Evolutionary conservation across 2,797 vertebrate genomes (phyloP).

Genomic region (Leptatherina wallacei): DNA sequence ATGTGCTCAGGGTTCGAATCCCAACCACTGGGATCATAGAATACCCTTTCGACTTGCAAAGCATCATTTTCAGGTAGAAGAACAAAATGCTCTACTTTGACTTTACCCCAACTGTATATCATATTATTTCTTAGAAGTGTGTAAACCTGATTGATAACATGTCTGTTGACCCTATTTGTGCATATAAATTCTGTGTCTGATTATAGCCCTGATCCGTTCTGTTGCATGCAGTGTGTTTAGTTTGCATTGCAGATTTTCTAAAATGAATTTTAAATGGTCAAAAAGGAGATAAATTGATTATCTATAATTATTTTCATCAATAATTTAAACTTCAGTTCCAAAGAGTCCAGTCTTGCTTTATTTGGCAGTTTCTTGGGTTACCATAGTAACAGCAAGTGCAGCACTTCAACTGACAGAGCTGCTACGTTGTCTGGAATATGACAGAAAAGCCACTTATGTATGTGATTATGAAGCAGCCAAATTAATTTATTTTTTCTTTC

Average conservation of each 20-base stretch:
- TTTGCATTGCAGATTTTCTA: neutral
- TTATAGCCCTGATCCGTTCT: neutral
- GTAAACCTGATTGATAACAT: slow-evolving; percentile 18
- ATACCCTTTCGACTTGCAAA: slow-evolving; percentile 90
- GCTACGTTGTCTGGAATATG: neutral
- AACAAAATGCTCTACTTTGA: slow-evolving; percentile 48
- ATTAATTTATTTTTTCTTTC: neutral
- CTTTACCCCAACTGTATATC: slow-evolving; percentile 41
- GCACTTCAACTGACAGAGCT: neutral
- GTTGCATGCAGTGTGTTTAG: neutral
- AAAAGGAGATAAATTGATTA: neutral
- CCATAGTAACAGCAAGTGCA: neutral
- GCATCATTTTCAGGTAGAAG: slow-evolving; percentile 90
- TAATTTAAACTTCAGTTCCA: neutral
- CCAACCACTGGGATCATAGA: slow-evolving; percentile 89
- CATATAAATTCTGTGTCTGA: slow-evolving; percentile 8
- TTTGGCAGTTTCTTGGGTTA: neutral
- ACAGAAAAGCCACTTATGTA: neutral
- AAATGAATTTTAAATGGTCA: neutral
- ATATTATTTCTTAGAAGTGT: slow-evolving; percentile 4
- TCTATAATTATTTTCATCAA: neutral
- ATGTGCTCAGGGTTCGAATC: slow-evolving; percentile 90
- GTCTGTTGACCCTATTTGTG: slow-evolving; percentile 17
- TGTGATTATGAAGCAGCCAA: neutral
- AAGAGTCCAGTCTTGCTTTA: neutral